Evolutionary conservation across 2,113 vertebrate genomes (phyloP), one percentile per base, ranked within the genome.

Genomic region (Silurus glanis): DNA sequence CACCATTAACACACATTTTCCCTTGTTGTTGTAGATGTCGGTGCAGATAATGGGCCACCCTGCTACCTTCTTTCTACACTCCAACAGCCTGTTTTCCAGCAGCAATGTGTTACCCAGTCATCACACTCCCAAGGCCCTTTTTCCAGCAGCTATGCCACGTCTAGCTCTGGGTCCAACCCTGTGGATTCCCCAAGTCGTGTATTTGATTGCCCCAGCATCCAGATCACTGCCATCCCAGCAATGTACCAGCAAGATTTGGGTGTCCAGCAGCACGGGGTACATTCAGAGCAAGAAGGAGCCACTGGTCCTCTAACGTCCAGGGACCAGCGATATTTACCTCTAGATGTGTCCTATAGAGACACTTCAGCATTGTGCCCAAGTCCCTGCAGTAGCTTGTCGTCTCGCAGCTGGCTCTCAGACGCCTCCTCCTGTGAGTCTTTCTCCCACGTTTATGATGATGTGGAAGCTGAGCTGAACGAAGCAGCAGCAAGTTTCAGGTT

Each of bases 131-230:
- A 95, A 94, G 92, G 88, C 64, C 91, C 95, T 84, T 94, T 95
- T 88, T 92, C 87, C 87, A 93, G 92, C 55, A 91, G 90, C 83
- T 93, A 89, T 82, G 95, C 95, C 72, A 79, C 93, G 82, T 94
- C 95, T 62, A 95, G 95, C 83, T 93, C 93, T 89, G 96, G 95
- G 85, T 96, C 96, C 7, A 93, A 87, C 71, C 88, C 94, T 75
- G 90, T 95, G 94, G 95, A 95, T 93, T 90, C 89, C 23, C 96
- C 93, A 93, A 94, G 93, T 92, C 96, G 96, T 88, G 91, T 96
- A 23, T 99, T 99, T 37, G 96, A 98, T 90, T 99, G 97, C 88
- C 98, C 98, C 51, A 99, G 97, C 91, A 99, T 99, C 91, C 97
- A 99, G 90, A 99, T 99, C 91, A 99, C 98, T 85, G 97, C 98